These are phyloP conservation scores for Eupithecia subfuscata DNA, from an alignment of 2,888 invertebrate genomes.

Conservation along the genomic window DNA sequence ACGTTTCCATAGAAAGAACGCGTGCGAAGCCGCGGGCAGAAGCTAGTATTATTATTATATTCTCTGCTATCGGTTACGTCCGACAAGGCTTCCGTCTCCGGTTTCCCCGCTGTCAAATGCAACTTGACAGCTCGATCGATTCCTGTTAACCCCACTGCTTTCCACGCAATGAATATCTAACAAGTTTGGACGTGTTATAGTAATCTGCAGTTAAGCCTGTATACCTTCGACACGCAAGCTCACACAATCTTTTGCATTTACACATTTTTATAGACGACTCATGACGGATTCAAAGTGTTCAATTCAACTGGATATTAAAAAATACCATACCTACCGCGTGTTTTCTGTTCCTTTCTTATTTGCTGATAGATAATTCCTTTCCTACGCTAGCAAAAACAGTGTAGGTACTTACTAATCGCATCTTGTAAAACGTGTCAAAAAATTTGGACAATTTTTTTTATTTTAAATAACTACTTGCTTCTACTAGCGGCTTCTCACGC, in stretches of 20 bases:
- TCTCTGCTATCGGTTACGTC: constrained; percentile 50
- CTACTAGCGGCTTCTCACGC: no score
- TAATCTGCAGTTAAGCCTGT: background rate
- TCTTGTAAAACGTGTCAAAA: no score
- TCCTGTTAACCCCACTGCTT: constrained; percentile 20
- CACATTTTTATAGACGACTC: background rate
- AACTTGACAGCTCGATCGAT: constrained; percentile 32
- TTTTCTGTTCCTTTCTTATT: background rate
- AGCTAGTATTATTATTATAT: no score
- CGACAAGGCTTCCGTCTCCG: constrained; percentile 56
- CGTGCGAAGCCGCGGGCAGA: no score
- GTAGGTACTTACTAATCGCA: no score
- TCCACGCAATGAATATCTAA: constrained; percentile 12
- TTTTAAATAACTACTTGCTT: no score
- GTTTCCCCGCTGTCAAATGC: constrained; percentile 46
- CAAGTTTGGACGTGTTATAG: background rate
- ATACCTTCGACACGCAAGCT: constrained; percentile 4
- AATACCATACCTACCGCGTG: background rate
- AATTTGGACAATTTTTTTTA: no score
- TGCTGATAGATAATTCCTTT: background rate
- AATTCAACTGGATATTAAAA: background rate
- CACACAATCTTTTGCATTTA: background rate
- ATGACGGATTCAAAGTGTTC: background rate
- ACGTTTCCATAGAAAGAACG: no score
- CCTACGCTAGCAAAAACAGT: background rate